Evolutionary conservation across 2,113 vertebrate genomes (phyloP), one percentile per base, ranked within the genome.

Genomic region (Paralichthys olivaceus): DNA sequence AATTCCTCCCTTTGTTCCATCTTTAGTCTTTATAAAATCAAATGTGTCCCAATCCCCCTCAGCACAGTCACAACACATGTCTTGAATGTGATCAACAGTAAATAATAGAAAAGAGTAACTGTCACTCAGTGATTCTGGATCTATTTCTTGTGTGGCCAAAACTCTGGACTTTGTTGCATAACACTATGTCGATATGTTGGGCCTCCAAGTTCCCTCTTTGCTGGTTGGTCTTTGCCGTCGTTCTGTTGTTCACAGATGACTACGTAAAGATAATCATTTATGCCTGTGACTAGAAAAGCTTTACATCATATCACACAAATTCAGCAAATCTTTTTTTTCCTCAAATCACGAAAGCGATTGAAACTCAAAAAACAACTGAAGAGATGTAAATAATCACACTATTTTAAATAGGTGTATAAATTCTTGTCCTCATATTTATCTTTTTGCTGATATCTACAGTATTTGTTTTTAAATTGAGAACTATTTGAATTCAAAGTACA

Each of bases 391-490:
- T 92, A 90, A 81, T 90, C 83, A 84, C 71, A 86, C 84, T 87
- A 87, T 90, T 94, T 90, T 85, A 90, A 87, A 90, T 90, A 93
- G 87, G 76, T 90, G 91, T 91, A 89, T 83, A 84, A 88, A 89
- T 89, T 81, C 75, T 83, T 92, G 90, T 94, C 86, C 69, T 83
- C 78, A 85, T 93, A 93, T 94, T 94, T 93, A 93, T 91, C 91
- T 85, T 81, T 84, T 84, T 93, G 89, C 86, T 26, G 74, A 87
- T 88, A 91, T 91, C 86, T 88, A 75, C 87, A 87, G 84, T 89
- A 84, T 89, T 89, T 89, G 90, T 90, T 94, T 92, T 92, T 90
- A 87, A 91, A 49, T 68, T 79, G 84, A 87, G 78, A 89, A 75
- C 51, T 87, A 93, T 91, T 91, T 89, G 79, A 91, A 78, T 89